Base-by-base conservation (phyloP, 2,888 invertebrate species). In the Andrena marginata region DNA sequence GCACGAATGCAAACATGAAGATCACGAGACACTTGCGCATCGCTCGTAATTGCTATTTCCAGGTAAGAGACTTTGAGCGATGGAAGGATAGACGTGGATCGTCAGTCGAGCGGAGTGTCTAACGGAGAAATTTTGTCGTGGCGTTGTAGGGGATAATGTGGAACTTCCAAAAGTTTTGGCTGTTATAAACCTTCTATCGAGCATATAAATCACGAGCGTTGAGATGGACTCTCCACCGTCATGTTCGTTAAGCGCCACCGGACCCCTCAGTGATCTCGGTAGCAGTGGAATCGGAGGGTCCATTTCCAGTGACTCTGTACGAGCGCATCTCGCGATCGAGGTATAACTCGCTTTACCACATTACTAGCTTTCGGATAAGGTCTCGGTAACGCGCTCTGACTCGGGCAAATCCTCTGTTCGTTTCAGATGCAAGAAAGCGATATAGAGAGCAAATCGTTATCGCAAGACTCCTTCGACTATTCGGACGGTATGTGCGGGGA, bases 401-500 rank as follows among this genome's bases (percentile, higher is more conserved):
- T 42, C 1, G 35, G 67, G 42, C 13, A 29, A 42, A 69, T 68
- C 23, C 42, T 42, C 33, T 5, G 16, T n/a, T 60, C 8, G 89
- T 94, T 94, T 83, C 94, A 97, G 97, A 95, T 97, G 94, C 96
- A 97, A 94, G 97, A 97, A 94, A 97, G 97, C 94, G 97, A 97
- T 94, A 97, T 97, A 91, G 97, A 97, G 94, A 96, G 96, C 86
- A 96, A 96, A 92, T 97, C 96, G 65, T 95, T 97, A 82, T 97
- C 97, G n/a, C 96, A 97, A 92, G 97, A 97, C 94, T 97, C 97
- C 13, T 95, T 97, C 89, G 97, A 97, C 93, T 96, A 96, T 77
- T 97, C 97, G 5, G 97, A 97, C 93, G 95, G 96, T 26, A 97
- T 97, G 96, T 96, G 97, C 89, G 96, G 97, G 16, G 97, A 97